Evolutionary conservation across 2,797 vertebrate genomes (phyloP).

Genomic region (Periophthalmus magnuspinnatus): DNA sequence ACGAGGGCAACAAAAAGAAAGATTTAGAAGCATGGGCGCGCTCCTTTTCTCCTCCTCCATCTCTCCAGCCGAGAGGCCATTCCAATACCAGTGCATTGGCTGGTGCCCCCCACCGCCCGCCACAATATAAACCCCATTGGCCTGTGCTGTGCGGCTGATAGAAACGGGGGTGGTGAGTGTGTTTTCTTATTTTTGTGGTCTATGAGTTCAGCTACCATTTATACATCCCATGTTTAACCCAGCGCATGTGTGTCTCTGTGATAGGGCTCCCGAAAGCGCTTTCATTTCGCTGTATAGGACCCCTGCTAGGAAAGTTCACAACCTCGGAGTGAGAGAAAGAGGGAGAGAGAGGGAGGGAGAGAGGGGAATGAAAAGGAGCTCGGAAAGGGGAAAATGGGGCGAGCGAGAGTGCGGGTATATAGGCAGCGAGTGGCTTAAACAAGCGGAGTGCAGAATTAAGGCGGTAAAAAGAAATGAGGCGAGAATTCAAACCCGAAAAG

Average conservation of each 20-base stretch:
- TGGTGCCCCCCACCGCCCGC: constrained; percentile 49
- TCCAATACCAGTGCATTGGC: constrained; percentile 55
- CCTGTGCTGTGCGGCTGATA: constrained; percentile 32
- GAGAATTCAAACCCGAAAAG: constrained; percentile 30
- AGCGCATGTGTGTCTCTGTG: constrained; percentile 33
- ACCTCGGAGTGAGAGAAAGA: constrained; percentile 33
- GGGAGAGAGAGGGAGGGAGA: constrained; percentile 24
- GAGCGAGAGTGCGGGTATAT: neutral
- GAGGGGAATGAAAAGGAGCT: constrained; percentile 4
- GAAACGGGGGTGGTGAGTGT: constrained; percentile 14
- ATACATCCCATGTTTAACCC: constrained; percentile 16
- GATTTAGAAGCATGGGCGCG: constrained; percentile 22
- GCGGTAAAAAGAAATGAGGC: constrained; percentile 37
- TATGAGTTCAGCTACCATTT: constrained; percentile 22
- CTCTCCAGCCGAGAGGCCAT: constrained; percentile 48
- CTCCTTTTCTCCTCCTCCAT: constrained; percentile 24
- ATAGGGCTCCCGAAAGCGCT: constrained; percentile 49
- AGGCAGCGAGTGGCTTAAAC: constrained; percentile 46
- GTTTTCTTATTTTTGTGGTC: constrained; percentile 6
- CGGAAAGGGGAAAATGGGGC: constrained; percentile 1
- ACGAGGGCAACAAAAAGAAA: constrained; percentile 8
- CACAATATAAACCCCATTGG: constrained; percentile 52
- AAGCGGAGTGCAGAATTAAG: constrained; percentile 51
- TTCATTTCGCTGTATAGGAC: constrained; percentile 55
- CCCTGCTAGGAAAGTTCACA: constrained; percentile 56